A percentile compares a stretch with the other conserved stretches of the same genome.
phyloP scores from a whole-genome alignment of 2,113 vertebrate genomes.

The Cygnus atratus region DNA sequence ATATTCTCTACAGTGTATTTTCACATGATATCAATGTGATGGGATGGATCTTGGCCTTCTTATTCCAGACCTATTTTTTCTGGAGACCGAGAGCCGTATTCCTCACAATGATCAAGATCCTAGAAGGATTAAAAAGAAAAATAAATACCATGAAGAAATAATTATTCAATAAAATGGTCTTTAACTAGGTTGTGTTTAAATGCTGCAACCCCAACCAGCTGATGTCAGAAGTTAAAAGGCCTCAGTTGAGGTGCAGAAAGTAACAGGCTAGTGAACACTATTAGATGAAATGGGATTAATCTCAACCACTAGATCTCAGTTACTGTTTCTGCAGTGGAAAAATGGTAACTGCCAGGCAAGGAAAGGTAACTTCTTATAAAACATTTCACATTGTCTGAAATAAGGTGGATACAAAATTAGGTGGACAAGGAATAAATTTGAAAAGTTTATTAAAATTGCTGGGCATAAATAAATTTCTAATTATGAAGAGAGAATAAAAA shows the following conservation, averaged over 20 bases:
- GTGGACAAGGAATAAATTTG: not conserved
- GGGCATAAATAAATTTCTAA: not conserved
- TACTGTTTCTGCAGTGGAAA: not conserved
- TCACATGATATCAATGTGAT: constrained; percentile 3
- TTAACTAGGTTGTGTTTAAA: not conserved
- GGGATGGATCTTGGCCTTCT: not conserved
- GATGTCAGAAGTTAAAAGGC: not conserved
- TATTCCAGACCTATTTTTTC: not conserved
- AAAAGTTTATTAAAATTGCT: not conserved
- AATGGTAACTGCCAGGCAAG: not conserved
- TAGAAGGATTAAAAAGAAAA: not conserved
- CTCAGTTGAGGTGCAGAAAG: not conserved
- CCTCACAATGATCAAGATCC: not conserved
- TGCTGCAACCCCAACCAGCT: not conserved
- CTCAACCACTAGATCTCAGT: not conserved
- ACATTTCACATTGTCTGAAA: not conserved
- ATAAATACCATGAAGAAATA: not conserved
- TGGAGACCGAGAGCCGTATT: not conserved
- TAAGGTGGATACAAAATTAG: not conserved
- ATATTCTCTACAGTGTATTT: not conserved
- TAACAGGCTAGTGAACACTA: not conserved
- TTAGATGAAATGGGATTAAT: not conserved
- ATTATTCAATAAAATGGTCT: not conserved
- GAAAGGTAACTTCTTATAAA: not conserved
- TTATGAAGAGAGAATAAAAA: not conserved